Evolutionary conservation across 64 coral and sea anemone genomes (phyloP).

Genomic region (Anthopleura sola): DNA sequence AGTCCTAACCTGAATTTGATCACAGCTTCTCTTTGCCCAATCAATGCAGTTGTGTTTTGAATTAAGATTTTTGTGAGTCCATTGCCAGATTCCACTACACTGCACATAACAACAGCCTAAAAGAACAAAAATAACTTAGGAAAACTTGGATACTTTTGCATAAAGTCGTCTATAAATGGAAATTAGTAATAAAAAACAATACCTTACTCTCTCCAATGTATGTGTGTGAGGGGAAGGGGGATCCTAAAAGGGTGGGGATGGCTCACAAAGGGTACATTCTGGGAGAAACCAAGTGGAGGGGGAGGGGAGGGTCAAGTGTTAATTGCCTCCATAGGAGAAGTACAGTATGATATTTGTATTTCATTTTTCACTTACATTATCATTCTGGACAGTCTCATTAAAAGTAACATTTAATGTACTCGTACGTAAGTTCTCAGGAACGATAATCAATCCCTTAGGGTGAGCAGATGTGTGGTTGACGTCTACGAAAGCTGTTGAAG

Average conservation of each 20-base stretch:
- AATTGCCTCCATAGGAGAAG: too few species aligned
- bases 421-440: slow-evolving; percentile 8
- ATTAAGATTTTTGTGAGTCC: slow-evolving; percentile 27
- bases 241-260: too few species aligned
- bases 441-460: not conserved
- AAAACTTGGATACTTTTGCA: too few species aligned
- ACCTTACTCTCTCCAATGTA: too few species aligned
- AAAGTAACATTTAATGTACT: not conserved
- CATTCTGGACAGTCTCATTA: not conserved
- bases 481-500: not conserved
- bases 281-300: too few species aligned
- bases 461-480: not conserved
- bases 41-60: slow-evolving; percentile 13
- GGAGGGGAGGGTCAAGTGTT: too few species aligned
- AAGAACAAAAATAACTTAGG: not conserved
- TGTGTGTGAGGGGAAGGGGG: too few species aligned
- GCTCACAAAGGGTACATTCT: too few species aligned
- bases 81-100: slow-evolving; percentile 8
- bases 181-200: too few species aligned
- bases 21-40: slow-evolving; percentile 20
- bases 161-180: too few species aligned
- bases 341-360: too few species aligned
- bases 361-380: slow-evolving; percentile 15
- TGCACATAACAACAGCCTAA: slow-evolving; percentile 37
- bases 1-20: slow-evolving; percentile 39